A percentile compares a stretch with the other conserved stretches of the same genome.
Conservation (phyloP, 30 jellyfish, hydroid and myxozoan genomes). For the Pseudorhiza aurosa region DNA sequence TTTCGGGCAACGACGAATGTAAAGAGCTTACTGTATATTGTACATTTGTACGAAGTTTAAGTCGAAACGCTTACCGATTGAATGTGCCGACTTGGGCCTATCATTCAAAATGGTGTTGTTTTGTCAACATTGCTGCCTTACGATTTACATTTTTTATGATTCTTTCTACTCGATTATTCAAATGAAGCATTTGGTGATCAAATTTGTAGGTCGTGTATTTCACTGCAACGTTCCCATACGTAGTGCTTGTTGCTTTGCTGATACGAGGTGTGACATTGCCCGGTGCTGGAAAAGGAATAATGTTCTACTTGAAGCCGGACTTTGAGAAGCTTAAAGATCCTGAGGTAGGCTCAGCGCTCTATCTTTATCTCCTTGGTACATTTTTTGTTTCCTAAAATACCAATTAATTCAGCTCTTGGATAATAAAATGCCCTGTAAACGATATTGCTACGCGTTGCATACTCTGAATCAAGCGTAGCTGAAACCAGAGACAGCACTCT, state of each 20-base stretch:
- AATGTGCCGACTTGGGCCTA: too few relatives aligned
- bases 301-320: constrained; percentile 69
- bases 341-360: constrained; percentile 29
- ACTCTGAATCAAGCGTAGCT: too few relatives aligned
- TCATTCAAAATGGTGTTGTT: too few relatives aligned
- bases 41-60: too few relatives aligned
- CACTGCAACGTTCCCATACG: constrained; percentile 91
- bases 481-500: too few relatives aligned
- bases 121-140: background rate
- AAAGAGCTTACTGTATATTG: too few relatives aligned
- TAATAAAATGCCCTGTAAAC: too few relatives aligned
- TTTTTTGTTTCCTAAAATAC: background rate
- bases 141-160: background rate
- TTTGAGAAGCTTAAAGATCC: constrained; percentile 74
- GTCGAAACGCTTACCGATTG: too few relatives aligned
- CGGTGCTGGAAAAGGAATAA: constrained; percentile 71
- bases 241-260: constrained; percentile 65
- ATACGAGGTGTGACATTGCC: constrained; percentile 84
- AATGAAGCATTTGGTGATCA: too few relatives aligned
- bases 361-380: background rate
- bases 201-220: constrained; percentile 80
- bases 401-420: background rate
- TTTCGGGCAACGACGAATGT: too few relatives aligned
- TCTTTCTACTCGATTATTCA: background rate
- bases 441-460: too few relatives aligned